Percentiles rank a stretch among this genome's conserved stretches.
Conservation (phyloP, 2,888 invertebrate species). For the Sisyra nigra region DNA sequence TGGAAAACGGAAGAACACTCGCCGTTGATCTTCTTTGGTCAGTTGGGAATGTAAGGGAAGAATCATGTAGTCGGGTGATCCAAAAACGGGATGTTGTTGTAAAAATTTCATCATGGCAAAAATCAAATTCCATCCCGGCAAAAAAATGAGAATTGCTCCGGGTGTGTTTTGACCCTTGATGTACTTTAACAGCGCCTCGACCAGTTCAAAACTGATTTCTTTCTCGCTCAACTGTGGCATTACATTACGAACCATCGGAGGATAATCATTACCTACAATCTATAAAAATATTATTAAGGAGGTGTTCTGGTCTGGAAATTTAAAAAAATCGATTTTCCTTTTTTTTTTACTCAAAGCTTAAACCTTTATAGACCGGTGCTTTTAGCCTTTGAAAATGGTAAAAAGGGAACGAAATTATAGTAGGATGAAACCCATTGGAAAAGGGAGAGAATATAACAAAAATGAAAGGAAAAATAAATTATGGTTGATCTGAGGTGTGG, state of each 20-base stretch:
- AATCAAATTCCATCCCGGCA: slow-evolving; percentile 96
- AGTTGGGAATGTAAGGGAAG: slow-evolving; percentile 96
- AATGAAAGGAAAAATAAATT: too few species aligned
- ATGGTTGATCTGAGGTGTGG: too few species aligned
- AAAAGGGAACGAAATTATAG: too few species aligned
- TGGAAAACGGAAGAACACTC: slow-evolving; percentile 80
- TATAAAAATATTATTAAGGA: slow-evolving; percentile 11
- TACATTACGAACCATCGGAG: slow-evolving; percentile 44
- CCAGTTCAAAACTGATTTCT: slow-evolving; percentile 83
- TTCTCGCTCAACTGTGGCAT: slow-evolving; percentile 74
- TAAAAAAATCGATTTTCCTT: too few species aligned
- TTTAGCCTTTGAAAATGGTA: too few species aligned
- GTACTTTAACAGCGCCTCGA: slow-evolving; percentile 59
- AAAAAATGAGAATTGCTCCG: slow-evolving; percentile 83
- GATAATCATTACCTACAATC: slow-evolving; percentile 29
- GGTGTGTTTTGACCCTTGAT: slow-evolving; percentile 43
- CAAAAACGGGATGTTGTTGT: slow-evolving; percentile 45
- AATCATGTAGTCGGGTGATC: slow-evolving; percentile 49
- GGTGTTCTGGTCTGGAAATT: not conserved
- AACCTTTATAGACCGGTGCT: too few species aligned
- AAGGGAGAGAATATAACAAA: too few species aligned
- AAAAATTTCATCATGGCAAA: slow-evolving; percentile 80
- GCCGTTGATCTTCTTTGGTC: slow-evolving; percentile 86
- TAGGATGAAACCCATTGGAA: too few species aligned
- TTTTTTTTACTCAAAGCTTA: not conserved